A percentile compares a stretch with the other conserved stretches of the same genome.
These are phyloP conservation scores for Hydropsyche tenuis DNA, from an alignment of 1,140 invertebrate species.

Conservation along the genomic window DNA sequence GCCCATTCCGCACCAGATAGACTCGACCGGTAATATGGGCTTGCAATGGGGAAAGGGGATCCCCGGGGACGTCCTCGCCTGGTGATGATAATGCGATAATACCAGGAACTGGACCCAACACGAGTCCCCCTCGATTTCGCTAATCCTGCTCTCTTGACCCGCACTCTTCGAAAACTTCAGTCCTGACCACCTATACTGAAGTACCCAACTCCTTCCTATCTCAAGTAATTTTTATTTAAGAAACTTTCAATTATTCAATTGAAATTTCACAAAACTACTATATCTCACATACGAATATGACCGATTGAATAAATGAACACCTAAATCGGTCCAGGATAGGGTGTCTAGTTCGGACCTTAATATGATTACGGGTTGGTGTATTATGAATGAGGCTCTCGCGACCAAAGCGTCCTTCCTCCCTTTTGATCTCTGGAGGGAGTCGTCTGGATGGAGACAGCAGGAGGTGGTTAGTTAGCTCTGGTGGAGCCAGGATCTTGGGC, in stretches of 20 bases:
- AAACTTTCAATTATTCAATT: no score
- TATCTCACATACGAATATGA: no score
- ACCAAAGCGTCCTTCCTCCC: conserved; percentile 17
- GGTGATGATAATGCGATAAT: conserved; percentile 47
- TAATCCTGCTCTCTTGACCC: conserved; percentile 18
- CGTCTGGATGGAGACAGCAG: not conserved
- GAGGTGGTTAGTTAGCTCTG: conserved; percentile 8
- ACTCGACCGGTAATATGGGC: conserved; percentile 17
- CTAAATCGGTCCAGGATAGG: no score
- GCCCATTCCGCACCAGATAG: conserved; percentile 17
- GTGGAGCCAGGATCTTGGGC: conserved; percentile 3
- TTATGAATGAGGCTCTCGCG: conserved; percentile 22
- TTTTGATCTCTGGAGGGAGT: not conserved
- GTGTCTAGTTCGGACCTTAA: conserved; percentile 3
- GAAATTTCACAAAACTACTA: no score
- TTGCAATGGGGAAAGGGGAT: conserved; percentile 19
- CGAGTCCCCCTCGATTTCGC: conserved; percentile 2
- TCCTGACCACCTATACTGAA: no score
- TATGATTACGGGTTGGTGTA: conserved; percentile 7
- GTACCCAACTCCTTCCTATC: no score
- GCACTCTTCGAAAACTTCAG: not conserved
- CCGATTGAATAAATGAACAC: no score
- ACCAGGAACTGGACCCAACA: conserved; percentile 33
- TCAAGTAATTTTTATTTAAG: no score
- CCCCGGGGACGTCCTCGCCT: conserved; percentile 36